Percentiles rank a stretch among this genome's conserved stretches.
Conservation (phyloP, 2,888 invertebrate species). For the Ectobius pallidus region DNA sequence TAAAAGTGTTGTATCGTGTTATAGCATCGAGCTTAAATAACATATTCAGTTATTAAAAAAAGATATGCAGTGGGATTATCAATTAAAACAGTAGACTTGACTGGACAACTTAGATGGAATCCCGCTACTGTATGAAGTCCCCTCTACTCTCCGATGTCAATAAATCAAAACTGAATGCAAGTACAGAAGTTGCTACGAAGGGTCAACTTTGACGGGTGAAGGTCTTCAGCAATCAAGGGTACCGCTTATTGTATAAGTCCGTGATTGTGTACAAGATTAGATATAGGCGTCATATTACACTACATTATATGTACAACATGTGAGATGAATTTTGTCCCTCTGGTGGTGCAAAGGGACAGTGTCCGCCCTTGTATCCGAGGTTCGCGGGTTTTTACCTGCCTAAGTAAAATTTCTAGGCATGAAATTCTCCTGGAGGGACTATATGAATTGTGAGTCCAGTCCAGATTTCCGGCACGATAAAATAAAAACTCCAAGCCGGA, state of each 20-base stretch:
- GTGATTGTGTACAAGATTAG: too few relatives aligned
- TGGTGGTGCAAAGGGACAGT: too few relatives aligned
- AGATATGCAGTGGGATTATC: background rate
- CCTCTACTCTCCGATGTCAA: slow-evolving; percentile 12
- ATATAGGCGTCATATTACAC: too few relatives aligned
- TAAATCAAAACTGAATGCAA: slow-evolving; percentile 22
- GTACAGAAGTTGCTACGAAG: slow-evolving; percentile 11
- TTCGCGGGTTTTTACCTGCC: too few relatives aligned
- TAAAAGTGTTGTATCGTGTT: slow-evolving; percentile 30
- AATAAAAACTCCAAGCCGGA: too few relatives aligned
- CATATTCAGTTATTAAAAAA: slow-evolving; percentile 1
- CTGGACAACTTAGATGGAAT: background rate
- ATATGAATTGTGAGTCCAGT: too few relatives aligned
- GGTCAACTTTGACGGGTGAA: slow-evolving; percentile 6
- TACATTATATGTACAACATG: too few relatives aligned
- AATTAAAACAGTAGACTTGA: slow-evolving; percentile 10
- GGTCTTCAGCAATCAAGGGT: background rate
- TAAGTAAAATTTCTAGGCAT: too few relatives aligned
- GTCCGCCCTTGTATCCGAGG: too few relatives aligned
- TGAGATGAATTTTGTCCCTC: too few relatives aligned
- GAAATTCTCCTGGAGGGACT: too few relatives aligned
- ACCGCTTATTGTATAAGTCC: background rate
- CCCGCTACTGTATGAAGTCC: slow-evolving; percentile 10
- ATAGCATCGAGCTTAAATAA: slow-evolving; percentile 8
- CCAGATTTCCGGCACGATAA: too few relatives aligned